Evolutionary conservation across 2,113 vertebrate species (phyloP).

Genomic region (Conger conger): DNA sequence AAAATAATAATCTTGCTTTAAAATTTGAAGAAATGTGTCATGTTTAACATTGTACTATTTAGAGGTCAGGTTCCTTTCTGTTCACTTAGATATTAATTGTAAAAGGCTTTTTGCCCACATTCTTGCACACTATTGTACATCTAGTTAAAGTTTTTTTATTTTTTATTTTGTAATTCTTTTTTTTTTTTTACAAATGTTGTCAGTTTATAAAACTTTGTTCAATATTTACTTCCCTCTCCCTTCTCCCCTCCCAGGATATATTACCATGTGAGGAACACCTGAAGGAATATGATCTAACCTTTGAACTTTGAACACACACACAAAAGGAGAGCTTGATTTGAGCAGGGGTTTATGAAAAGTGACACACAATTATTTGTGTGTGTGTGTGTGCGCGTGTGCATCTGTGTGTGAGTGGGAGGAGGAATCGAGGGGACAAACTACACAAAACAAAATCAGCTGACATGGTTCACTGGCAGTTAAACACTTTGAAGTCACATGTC

Average conservation of each 20-base stretch:
- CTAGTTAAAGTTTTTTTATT: not conserved
- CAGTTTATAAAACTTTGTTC: not conserved
- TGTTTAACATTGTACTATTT: too few species aligned
- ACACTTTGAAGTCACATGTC: conserved; percentile 18
- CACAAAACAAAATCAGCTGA: conserved; percentile 25
- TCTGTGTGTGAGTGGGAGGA: not conserved
- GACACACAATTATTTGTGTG: not conserved
- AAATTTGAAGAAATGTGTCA: too few species aligned
- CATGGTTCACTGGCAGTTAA: conserved; percentile 27
- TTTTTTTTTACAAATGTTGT: not conserved
- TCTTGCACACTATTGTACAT: too few species aligned
- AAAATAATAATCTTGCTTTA: too few species aligned
- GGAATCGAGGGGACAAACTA: not conserved
- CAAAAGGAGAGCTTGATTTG: not conserved
- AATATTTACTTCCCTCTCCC: not conserved
- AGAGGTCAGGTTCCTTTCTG: too few species aligned
- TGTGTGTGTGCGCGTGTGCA: not conserved
- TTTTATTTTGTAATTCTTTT: too few species aligned
- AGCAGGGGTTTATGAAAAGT: not conserved
- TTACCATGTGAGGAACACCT: not conserved
- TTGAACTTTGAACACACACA: not conserved
- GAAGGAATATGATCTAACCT: not conserved
- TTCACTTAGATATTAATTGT: too few species aligned
- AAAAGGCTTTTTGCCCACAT: too few species aligned
- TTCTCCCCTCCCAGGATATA: too few species aligned